Evolutionary conservation across 2,888 invertebrate genomes (phyloP).

Genomic region (Mechanitis messenoides): DNA sequence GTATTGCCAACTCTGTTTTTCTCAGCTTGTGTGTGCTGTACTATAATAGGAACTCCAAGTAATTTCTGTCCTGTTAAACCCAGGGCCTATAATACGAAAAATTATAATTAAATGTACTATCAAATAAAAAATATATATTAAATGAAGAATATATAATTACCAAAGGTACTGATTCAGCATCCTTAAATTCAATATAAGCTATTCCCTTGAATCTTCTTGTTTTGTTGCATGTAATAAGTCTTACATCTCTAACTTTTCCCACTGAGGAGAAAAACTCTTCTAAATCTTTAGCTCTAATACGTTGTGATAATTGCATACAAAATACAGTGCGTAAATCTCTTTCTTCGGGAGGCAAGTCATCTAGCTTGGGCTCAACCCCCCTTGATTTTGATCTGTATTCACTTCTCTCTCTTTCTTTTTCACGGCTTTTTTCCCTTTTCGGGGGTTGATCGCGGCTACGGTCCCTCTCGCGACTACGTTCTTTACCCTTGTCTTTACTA

Average conservation of each 20-base stretch:
- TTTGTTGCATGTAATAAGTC: conserved; percentile 99
- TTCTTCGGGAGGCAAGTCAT: conserved; percentile 95
- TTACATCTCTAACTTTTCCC: conserved; percentile 98
- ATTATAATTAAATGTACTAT: conserved; percentile 1
- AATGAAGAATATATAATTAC: conserved; percentile 67
- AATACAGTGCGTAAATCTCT: conserved; percentile 99
- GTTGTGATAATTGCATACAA: conserved; percentile 97
- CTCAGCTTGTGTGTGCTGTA: conserved; percentile 98
- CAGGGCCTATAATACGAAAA: conserved; percentile 81
- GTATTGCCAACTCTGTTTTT: conserved; percentile 94
- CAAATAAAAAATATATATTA: not conserved
- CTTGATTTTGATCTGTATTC: conserved; percentile 68
- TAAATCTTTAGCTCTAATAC: conserved; percentile 93
- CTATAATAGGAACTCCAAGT: conserved; percentile 96
- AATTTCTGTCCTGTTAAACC: conserved; percentile 97
- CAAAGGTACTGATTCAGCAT: conserved; percentile 97
- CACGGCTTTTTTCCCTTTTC: conserved; percentile 55
- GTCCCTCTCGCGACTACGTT: conserved; percentile 42
- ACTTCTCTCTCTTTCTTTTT: conserved; percentile 47
- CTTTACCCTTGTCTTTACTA: conserved; percentile 45
- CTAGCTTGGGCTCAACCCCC: conserved; percentile 77
- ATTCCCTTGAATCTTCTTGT: conserved; percentile 99
- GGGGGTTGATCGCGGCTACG: conserved; percentile 41
- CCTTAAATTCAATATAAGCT: conserved; percentile 99
- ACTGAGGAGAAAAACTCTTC: conserved; percentile 99